These are phyloP conservation scores for Tigriopus japonicus DNA, from an alignment of 1,140 invertebrate species.

Conservation along the genomic window DNA sequence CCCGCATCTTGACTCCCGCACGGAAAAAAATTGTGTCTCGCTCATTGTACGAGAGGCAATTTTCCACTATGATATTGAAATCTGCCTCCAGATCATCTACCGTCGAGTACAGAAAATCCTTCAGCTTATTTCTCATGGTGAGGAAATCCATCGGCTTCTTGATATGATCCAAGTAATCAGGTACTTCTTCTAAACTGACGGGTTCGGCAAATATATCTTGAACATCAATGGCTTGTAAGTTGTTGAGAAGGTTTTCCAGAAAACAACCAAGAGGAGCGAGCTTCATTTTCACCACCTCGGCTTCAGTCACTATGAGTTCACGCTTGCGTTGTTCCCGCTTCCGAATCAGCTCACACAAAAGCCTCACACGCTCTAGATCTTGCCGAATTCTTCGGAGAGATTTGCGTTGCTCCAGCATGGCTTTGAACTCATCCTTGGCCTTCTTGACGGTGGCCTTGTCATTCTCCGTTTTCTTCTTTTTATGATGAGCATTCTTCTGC, in stretches of 20 bases:
- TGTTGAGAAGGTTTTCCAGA: constrained; percentile 33
- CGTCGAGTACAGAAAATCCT: constrained; percentile 49
- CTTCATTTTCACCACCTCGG: constrained; percentile 56
- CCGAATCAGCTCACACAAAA: constrained; percentile 79
- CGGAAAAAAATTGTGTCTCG: constrained; percentile 66
- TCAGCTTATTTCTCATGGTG: constrained; percentile 67
- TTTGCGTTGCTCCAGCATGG: constrained; percentile 61
- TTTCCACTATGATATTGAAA: constrained; percentile 82
- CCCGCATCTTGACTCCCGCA: constrained; percentile 27
- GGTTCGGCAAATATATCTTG: constrained; percentile 2
- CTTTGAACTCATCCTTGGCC: constrained; percentile 11
- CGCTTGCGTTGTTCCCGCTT: constrained; percentile 88
- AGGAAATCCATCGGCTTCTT: constrained; percentile 87
- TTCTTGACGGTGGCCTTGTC: not conserved
- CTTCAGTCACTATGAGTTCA: constrained; percentile 45
- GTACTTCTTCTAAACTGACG: constrained; percentile 37
- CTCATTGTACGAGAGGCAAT: constrained; percentile 84
- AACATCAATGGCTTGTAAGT: not conserved
- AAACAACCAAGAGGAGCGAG: constrained; percentile 60
- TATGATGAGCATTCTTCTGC: constrained; percentile 12
- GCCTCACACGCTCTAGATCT: constrained; percentile 74
- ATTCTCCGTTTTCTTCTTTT: constrained; percentile 16
- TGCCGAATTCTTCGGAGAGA: constrained; percentile 87
- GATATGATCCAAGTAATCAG: constrained; percentile 79
- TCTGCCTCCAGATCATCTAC: constrained; percentile 65